Conservation (phyloP, 2,888 invertebrate genomes). For the Archips crataeganus region DNA sequence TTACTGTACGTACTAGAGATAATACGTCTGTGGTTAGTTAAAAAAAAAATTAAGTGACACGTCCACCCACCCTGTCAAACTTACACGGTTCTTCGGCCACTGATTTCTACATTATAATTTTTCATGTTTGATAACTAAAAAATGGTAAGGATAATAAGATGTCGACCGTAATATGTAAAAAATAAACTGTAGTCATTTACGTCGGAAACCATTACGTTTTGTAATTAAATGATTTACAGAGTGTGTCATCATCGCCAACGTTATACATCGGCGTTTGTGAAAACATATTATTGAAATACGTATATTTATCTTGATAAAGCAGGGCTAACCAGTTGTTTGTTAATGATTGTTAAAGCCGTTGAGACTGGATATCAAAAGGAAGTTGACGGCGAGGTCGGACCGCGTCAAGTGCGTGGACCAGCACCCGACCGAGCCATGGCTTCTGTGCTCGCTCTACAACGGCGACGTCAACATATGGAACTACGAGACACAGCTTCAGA, state of each 20-base stretch:
- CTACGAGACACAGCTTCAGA: constrained; percentile 96
- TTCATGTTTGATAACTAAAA: constrained; percentile 76
- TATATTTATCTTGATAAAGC: constrained; percentile 44
- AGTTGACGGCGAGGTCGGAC: constrained; percentile 98
- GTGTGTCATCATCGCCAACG: constrained; percentile 68
- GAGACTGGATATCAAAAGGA: constrained; percentile 98
- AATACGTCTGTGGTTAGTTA: constrained; percentile 42
- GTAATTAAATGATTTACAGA: constrained; percentile 59
- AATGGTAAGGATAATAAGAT: constrained; percentile 71
- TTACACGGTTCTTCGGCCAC: constrained; percentile 61
- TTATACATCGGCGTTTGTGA: constrained; percentile 44
- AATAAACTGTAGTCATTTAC: constrained; percentile 25
- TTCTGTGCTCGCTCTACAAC: constrained; percentile 98
- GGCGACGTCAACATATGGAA: constrained; percentile 99
- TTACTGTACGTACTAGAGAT: neutral
- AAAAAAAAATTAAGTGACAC: constrained; percentile 75
- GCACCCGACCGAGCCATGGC: constrained; percentile 99
- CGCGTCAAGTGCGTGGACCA: constrained; percentile 99
- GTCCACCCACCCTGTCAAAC: constrained; percentile 79
- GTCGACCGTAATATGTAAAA: constrained; percentile 10
- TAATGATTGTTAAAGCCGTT: constrained; percentile 90
- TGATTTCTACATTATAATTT: constrained; percentile 63
- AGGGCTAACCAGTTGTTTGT: constrained; percentile 49
- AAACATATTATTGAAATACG: constrained; percentile 51
- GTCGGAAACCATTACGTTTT: constrained; percentile 54